Conservation (phyloP, 2,113 vertebrate species). For the Arvicanthis niloticus region DNA sequence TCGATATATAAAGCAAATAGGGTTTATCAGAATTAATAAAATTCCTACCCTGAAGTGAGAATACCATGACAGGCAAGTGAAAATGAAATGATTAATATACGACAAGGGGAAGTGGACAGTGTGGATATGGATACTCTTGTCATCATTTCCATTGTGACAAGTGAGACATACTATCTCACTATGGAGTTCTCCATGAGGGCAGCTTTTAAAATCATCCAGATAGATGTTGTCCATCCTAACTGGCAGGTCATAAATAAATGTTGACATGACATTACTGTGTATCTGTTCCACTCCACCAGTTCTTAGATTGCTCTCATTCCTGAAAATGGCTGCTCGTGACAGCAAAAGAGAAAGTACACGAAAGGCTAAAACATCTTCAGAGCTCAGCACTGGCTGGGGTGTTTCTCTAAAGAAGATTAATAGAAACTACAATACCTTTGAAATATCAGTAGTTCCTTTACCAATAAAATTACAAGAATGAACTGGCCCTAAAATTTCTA, state of each 20-base stretch:
- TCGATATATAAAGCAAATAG: background rate
- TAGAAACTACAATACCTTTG: background rate
- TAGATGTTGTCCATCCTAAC: background rate
- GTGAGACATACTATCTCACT: conserved; percentile 53
- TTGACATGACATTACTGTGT: conserved; percentile 25
- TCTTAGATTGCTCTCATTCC: background rate
- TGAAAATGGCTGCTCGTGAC: background rate
- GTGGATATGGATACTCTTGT: conserved; percentile 61
- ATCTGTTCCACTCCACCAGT: conserved; percentile 62
- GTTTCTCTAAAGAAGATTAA: conserved; percentile 40
- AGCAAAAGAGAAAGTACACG: background rate
- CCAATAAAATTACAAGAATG: conserved; percentile 3
- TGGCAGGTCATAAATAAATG: conserved; percentile 65
- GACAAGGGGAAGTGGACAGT: conserved; percentile 44
- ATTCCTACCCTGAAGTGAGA: conserved; percentile 27
- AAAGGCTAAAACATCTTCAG: background rate
- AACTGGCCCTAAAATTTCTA: conserved; percentile 33
- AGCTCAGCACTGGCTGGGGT: background rate
- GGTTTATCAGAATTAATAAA: conserved; percentile 10
- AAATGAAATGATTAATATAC: conserved; percentile 60
- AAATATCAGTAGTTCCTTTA: conserved; percentile 52
- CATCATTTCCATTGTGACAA: conserved; percentile 66
- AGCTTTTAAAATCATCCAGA: conserved; percentile 51
- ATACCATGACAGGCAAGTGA: background rate
- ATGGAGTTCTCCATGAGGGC: conserved; percentile 1